Evolutionary conservation across 1,140 invertebrate genomes (phyloP).

Genomic region (Paraescarpia echinospica): DNA sequence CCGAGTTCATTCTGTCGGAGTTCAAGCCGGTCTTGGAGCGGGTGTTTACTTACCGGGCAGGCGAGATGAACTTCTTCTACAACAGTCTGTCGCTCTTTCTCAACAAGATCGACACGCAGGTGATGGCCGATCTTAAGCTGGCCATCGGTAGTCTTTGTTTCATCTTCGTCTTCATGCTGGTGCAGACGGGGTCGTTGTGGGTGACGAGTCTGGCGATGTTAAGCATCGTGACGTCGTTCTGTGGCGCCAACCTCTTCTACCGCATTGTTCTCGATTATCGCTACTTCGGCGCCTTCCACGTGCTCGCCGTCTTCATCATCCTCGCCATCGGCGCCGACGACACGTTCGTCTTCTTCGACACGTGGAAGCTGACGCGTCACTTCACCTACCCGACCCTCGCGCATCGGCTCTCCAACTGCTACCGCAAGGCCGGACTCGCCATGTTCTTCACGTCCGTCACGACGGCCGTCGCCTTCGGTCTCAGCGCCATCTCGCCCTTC

Average conservation of each 20-base stretch:
- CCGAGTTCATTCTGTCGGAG: conserved; percentile 10
- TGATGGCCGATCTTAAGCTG: conserved; percentile 35
- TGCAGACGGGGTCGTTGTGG: conserved; percentile 40
- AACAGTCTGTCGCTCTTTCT: conserved; percentile 41
- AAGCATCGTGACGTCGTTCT: conserved; percentile 30
- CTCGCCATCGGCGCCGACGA: conserved; percentile 34
- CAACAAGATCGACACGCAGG: conserved; percentile 47
- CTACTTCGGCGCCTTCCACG: conserved; percentile 34
- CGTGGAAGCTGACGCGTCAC: conserved; percentile 28
- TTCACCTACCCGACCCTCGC: conserved; percentile 35
- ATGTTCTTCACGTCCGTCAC: conserved; percentile 51
- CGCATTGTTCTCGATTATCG: conserved; percentile 30
- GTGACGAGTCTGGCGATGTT: conserved; percentile 29
- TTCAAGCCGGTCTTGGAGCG: conserved; percentile 11
- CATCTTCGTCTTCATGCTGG: conserved; percentile 40
- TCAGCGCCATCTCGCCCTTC: conserved; percentile 42
- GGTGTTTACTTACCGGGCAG: not conserved
- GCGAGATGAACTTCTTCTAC: conserved; percentile 25
- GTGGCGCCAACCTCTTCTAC: conserved; percentile 31
- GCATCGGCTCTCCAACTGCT: conserved; percentile 46
- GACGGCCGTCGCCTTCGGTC: conserved; percentile 44
- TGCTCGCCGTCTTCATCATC: conserved; percentile 34
- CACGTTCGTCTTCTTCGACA: conserved; percentile 33
- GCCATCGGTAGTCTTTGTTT: conserved; percentile 40
- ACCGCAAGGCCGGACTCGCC: conserved; percentile 41